phyloP scores from a whole-genome alignment of 1,140 invertebrate genomes.

The Gonatopus flavifemur region DNA sequence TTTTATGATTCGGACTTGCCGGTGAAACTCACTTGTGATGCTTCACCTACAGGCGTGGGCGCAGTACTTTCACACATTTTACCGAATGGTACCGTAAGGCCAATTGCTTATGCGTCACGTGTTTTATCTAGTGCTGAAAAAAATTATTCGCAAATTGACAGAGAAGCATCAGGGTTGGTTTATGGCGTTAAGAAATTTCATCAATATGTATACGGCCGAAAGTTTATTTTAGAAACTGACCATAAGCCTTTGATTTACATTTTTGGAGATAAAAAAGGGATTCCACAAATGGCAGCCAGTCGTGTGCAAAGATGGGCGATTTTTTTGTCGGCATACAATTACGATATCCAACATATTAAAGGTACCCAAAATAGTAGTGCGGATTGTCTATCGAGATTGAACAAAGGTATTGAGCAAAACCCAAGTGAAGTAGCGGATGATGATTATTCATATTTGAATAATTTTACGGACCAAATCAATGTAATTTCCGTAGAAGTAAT shows the following conservation, averaged over 20 bases:
- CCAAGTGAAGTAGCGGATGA: background rate
- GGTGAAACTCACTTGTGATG: background rate
- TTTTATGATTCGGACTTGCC: conserved; percentile 3
- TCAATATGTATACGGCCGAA: conserved; percentile 42
- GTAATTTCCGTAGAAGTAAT: background rate
- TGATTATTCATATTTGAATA: background rate
- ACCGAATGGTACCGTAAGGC: conserved; percentile 8
- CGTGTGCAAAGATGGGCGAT: background rate
- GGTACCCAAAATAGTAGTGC: background rate
- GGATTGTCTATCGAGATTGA: background rate
- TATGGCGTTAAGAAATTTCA: conserved; percentile 51
- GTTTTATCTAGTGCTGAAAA: conserved; percentile 45
- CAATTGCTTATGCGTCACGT: conserved; percentile 52
- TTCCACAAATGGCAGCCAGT: too few species aligned
- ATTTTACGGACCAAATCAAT: background rate
- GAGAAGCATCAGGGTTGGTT: conserved; percentile 54
- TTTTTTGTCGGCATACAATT: background rate
- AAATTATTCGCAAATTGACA: conserved; percentile 56
- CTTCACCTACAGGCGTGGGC: background rate
- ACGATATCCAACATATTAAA: background rate
- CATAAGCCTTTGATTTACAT: conserved; percentile 31
- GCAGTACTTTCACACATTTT: background rate
- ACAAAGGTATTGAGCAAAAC: background rate
- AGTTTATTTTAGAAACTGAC: conserved; percentile 34
- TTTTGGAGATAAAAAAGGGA: conserved; percentile 24